A percentile compares a stretch with the other conserved stretches of the same genome.
Evolutionary conservation across 2,888 invertebrate species (phyloP).

Genomic region (Drosophila leonis): DNA sequence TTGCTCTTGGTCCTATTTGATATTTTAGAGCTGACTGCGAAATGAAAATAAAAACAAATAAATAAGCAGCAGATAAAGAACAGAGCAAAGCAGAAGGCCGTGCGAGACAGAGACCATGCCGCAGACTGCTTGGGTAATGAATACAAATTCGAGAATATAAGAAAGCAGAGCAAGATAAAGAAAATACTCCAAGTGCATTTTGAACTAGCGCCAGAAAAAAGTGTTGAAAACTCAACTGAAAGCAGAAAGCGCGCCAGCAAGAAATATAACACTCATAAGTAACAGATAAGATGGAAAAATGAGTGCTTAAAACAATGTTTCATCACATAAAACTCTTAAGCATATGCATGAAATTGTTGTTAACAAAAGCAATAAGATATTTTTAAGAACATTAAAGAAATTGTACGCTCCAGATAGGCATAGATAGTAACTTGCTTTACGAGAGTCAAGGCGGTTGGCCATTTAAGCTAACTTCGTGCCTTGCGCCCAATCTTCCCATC

Average conservation of each 20-base stretch:
- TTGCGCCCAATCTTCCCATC: not conserved
- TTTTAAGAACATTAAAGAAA: not conserved
- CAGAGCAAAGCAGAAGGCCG: conserved; percentile 1
- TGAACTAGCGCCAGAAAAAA: conserved; percentile 12
- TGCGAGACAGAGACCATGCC: conserved; percentile 10
- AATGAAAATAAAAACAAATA: conserved; percentile 67
- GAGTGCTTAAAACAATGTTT: conserved; percentile 4
- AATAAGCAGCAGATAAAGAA: conserved; percentile 53
- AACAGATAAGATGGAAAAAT: conserved; percentile 23
- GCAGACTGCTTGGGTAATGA: conserved; percentile 58
- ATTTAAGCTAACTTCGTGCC: not conserved
- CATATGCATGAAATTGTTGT: not conserved
- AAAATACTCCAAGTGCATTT: conserved; percentile 20
- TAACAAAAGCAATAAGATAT: not conserved
- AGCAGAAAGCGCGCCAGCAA: conserved; percentile 2
- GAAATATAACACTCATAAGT: conserved; percentile 42
- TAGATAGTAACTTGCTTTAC: not conserved
- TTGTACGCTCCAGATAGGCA: not conserved
- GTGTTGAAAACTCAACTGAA: conserved; percentile 18
- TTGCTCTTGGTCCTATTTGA: conserved; percentile 35
- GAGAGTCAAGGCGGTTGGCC: not conserved
- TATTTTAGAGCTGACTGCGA: conserved; percentile 47
- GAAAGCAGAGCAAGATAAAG: not conserved
- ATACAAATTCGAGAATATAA: conserved; percentile 54
- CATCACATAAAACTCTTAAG: conserved; percentile 2